Evolutionary conservation across 2,888 invertebrate genomes (phyloP), one percentile per base, ranked within the genome.

Genomic region (Luperina testacea): DNA sequence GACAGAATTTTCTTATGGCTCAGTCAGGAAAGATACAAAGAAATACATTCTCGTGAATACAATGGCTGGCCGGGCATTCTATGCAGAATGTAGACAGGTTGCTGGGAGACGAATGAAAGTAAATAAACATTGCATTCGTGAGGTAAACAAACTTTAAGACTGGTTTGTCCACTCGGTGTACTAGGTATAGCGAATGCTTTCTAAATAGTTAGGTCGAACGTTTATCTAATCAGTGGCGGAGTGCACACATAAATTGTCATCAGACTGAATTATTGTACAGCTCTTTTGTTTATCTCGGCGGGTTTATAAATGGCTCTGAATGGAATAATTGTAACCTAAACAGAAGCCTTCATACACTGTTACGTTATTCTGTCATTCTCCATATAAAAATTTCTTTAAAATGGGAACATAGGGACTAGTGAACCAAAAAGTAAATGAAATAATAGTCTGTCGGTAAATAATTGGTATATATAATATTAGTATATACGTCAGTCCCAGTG

Each of bases 61-160:
- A 90, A 91, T 89, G 78, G 83, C 77, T 73, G 77, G 72, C 74
- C 75, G 79, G 72, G 77, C 78, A 88, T 89, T 90, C 85, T 87
- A 88, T 86, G 88, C 89, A 88, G 78, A 82, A 83, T 86, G 82
- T 86, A 88, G 89, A 91, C 93, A 91, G 92, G 93, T 93, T 93
- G 88, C 85, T 82, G 87, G 85, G 87, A 87, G 82, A 90, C 92
- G 87, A 95, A 96, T 91, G 95, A 95, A 96, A 96, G 95, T 96
- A 96, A 96, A 96, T 95, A 96, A 96, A 95, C 94, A 94, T 91
- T 91, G 88, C 94, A 93, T 93, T 94, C 93, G 92, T 92, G 93
- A 94, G 95, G 95, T 95, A 96, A 96, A 95, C 95, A 95, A 94
- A 95, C 95, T 93, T 90, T 81, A 78, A 87, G 91, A 94, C 94